phyloP scores from a whole-genome alignment of 2,797 vertebrate genomes.

The Trachops cirrhosus region DNA sequence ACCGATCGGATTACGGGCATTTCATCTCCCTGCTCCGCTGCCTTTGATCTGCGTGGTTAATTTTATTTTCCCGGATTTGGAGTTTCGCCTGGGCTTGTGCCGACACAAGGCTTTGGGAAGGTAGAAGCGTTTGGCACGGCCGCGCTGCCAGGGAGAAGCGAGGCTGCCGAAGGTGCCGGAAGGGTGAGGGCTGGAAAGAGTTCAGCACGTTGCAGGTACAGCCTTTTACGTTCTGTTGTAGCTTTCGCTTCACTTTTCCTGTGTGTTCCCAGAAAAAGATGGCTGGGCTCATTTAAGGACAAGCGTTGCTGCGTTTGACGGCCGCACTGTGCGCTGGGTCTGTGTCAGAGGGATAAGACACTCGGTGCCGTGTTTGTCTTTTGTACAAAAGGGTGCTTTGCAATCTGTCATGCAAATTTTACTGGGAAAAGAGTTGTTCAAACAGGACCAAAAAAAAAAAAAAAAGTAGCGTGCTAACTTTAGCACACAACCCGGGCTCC shows the following conservation, averaged over 20 bases:
- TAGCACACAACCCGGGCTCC: background rate
- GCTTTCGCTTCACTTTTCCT: slow-evolving; percentile 36
- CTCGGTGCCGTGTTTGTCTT: background rate
- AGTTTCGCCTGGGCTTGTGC: slow-evolving; percentile 85
- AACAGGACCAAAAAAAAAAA: slow-evolving; percentile 1
- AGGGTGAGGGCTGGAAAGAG: slow-evolving; percentile 73
- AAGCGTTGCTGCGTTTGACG: background rate
- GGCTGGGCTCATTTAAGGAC: background rate
- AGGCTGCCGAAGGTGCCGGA: slow-evolving; percentile 54
- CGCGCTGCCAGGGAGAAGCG: slow-evolving; percentile 75
- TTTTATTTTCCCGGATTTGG: slow-evolving; percentile 86
- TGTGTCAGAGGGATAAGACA: background rate
- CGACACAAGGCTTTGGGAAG: slow-evolving; percentile 79
- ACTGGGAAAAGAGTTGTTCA: slow-evolving; percentile 21
- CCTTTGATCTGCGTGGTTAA: slow-evolving; percentile 92
- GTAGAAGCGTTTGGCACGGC: slow-evolving; percentile 78
- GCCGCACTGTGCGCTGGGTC: background rate
- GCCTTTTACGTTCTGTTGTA: slow-evolving; percentile 43
- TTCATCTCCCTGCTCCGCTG: slow-evolving; percentile 84
- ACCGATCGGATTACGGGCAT: slow-evolving; percentile 90
- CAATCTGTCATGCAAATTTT: slow-evolving; percentile 47
- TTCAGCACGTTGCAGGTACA: slow-evolving; percentile 79
- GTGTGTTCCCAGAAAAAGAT: background rate
- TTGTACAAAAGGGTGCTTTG: slow-evolving; percentile 40
- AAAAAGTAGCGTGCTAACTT: background rate